These are phyloP conservation scores for Trematocara caparti DNA, from an alignment of 2,797 vertebrate genomes.

Conservation along the genomic window DNA sequence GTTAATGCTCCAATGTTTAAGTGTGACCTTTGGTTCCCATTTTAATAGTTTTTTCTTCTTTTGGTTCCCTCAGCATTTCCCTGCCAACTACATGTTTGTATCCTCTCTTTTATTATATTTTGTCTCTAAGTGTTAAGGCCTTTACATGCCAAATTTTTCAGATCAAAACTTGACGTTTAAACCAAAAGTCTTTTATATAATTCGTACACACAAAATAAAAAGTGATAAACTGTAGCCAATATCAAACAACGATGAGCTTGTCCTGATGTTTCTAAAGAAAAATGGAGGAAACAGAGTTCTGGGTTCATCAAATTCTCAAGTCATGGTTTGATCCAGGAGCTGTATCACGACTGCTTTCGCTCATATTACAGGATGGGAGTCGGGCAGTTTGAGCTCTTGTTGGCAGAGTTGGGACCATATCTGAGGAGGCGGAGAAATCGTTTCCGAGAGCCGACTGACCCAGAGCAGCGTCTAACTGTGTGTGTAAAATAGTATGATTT, in stretches of 20 bases:
- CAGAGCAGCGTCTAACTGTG: not conserved
- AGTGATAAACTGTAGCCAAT: not conserved
- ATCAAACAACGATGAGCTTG: not conserved
- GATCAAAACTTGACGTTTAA: not conserved
- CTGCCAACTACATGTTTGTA: not conserved
- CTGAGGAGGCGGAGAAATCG: not conserved
- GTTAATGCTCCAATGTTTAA: not conserved
- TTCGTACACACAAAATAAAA: fast-evolving
- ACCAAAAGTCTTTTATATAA: not conserved
- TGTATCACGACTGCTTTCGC: not conserved
- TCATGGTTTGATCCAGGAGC: not conserved
- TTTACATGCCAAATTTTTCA: not conserved
- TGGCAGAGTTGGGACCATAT: not conserved
- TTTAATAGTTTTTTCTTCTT: not conserved
- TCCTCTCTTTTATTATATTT: not conserved
- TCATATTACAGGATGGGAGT: not conserved
- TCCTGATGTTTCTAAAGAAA: not conserved
- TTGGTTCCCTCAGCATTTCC: not conserved
- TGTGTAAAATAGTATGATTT: not conserved
- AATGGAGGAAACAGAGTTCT: not conserved
- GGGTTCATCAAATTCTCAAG: not conserved
- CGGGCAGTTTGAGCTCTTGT: not conserved
- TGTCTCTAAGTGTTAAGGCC: not conserved
- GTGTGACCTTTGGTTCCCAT: not conserved
- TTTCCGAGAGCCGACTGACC: not conserved